Base-by-base conservation (phyloP, 2,113 vertebrate genomes). In the Hassar affinis region DNA sequence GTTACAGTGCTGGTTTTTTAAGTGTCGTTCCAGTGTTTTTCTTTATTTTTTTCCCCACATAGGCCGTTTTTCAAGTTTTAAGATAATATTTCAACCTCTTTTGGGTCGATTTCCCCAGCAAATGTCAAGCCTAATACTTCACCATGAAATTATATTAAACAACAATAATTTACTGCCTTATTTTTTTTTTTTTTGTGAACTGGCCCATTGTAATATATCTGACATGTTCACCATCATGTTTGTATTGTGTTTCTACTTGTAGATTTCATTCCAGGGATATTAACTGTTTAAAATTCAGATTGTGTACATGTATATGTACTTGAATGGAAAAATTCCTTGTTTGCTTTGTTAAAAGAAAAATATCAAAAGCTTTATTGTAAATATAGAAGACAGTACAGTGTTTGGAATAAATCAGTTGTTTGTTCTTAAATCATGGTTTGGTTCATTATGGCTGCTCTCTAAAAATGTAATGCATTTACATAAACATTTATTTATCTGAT, bases 321-420 rank as follows among this genome's bases (percentile, higher is more conserved):
- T 38, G 57, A 81, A 49, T 49, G 4, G 18, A 52, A 81, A 22
- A 57, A 27, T 54, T 18, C 3, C 51, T 54, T 79, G 30, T 20
- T 56, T 49, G 5, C 17, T 74, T 66, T 68, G 74, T 54, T 38
- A 30, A 54, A 54, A 20, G 8, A 42, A n/a, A 52, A 78, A 47
- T 22, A 57, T 76, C 25, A 17, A 54, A 77, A 59, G 45, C 45
- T 51, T 18, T 49, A 62, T 25, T 79, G 78, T 79, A 79, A 79
- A 79, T 79, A 79, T 75, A 25, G 17, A 61, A 74, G 25, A 78
- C 78, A 79, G 15, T 79, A 27, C 35, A 42, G 47, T 54, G 78
- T 80, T 80, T 80, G 47, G 61, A 80, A 38, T 54, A 80, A 80
- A 80, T 54, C 49, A 25, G 1, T 79, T 62, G 11, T 68, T 68